A percentile compares a stretch with the other conserved stretches of the same genome.
These are phyloP conservation scores for Lasioglossum villosulum DNA, from an alignment of 2,888 invertebrate species.

Conservation along the genomic window DNA sequence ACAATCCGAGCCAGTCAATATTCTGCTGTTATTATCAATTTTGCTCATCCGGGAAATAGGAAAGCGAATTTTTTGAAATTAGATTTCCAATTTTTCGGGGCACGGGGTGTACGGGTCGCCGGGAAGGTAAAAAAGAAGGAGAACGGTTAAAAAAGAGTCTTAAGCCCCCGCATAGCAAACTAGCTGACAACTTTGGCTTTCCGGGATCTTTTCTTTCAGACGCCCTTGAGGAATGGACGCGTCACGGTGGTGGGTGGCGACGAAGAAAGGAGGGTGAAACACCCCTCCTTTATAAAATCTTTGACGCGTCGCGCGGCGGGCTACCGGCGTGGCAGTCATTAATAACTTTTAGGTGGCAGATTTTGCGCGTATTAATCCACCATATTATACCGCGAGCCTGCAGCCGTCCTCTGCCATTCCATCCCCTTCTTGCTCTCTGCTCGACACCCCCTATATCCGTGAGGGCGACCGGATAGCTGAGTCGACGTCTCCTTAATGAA, in stretches of 20 bases:
- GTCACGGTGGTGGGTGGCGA: constrained; percentile 58
- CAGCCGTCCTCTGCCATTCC: constrained; percentile 70
- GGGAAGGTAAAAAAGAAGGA: neutral
- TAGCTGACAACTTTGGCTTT: constrained; percentile 66
- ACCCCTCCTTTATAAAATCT: constrained; percentile 82
- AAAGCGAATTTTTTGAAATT: too few species aligned
- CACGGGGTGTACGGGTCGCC: neutral
- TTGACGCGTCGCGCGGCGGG: constrained; percentile 80
- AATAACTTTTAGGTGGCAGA: constrained; percentile 84
- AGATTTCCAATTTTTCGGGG: neutral
- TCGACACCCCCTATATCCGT: constrained; percentile 61
- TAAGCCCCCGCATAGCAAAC: constrained; percentile 27
- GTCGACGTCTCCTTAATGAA: constrained; percentile 84
- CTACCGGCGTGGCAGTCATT: constrained; percentile 80
- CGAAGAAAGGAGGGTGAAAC: constrained; percentile 56
- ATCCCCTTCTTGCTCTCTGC: constrained; percentile 62
- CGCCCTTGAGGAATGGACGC: constrained; percentile 62
- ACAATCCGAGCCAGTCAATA: neutral
- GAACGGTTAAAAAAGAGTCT: constrained; percentile 8
- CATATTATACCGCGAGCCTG: constrained; percentile 81
- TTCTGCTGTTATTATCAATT: too few species aligned
- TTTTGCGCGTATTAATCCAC: constrained; percentile 84
- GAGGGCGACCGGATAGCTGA: constrained; percentile 80
- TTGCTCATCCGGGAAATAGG: too few species aligned
- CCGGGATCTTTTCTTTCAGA: constrained; percentile 67